Base-by-base conservation (phyloP, 1,140 invertebrate genomes). In the Orussus abietinus region DNA sequence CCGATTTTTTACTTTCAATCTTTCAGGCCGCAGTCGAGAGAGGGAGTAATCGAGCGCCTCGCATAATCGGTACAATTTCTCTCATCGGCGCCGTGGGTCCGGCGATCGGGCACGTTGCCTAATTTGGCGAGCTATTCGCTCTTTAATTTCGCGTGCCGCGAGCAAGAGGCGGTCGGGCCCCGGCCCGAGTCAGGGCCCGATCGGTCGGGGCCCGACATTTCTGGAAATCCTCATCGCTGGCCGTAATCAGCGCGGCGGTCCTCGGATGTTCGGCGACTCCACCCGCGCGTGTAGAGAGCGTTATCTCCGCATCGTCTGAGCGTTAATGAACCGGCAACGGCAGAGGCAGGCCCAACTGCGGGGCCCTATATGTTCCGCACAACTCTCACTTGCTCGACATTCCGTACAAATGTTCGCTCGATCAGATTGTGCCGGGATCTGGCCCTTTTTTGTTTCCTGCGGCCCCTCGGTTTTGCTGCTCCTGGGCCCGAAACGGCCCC, bases 371-470 rank as follows among this genome's bases (percentile, higher is more conserved):
- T 41, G 14, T 17, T 12, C 12, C 30, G 15, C 51, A 43, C 48
- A 41, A 54, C 44, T 47, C 49, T 54, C 47, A 50, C 55, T 55
- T 55, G 51, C 56, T 59, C 54, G 56, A 66, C 62, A 63, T 63
- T 61, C 62, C 59, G 36, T 56, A 59, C 53, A 59, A 57, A 59
- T 61, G 59, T 59, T 56, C 46, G 28, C 17, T 22, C 48, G 52
- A 64, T 65, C 61, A 59, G 61, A 64, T 64, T 57, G 45, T 29
- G n/a, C 11, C 18, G 11, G 34, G 14, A 36, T 36, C 18, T n/a
- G 9, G 17, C 30, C 40, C 13, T 12, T 38, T 4, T 11, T 9
- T 29, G 9, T 20, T 11, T 29, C 19, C 15, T 4, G 3, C 9
- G n/a, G 20, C 21, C 20, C 20, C 13, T 14, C 12, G 7, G 15